Conservation (phyloP, 2,797 vertebrate genomes). For the Holocentrus rufus region DNA sequence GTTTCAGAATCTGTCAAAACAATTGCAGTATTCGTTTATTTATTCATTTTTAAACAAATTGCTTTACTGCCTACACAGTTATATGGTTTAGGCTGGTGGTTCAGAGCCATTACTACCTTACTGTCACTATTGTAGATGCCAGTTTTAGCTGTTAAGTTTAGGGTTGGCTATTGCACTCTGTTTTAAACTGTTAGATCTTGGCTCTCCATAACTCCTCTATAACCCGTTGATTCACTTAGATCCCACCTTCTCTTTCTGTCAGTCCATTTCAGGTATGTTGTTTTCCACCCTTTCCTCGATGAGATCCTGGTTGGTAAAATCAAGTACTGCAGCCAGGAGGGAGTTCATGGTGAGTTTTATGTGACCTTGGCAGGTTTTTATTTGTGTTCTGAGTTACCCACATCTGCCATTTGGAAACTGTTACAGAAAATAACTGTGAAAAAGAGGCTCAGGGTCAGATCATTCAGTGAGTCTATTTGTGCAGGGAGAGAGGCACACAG, state of each 20-base stretch:
- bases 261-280: slow-evolving; percentile 97
- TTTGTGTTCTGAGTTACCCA: no score
- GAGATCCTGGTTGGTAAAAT: slow-evolving; percentile 96
- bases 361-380: not conserved
- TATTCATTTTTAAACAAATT: no score
- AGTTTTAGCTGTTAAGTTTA: not conserved
- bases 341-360: slow-evolving; percentile 86
- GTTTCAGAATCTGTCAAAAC: no score
- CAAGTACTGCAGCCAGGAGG: slow-evolving; percentile 97
- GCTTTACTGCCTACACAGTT: not conserved
- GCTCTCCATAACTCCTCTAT: not conserved
- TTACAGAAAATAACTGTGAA: no score
- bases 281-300: slow-evolving; percentile 97
- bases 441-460: no score
- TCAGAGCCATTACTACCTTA: not conserved
- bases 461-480: no score
- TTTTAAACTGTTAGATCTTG: no score
- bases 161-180: not conserved
- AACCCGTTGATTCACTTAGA: not conserved
- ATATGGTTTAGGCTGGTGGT: no score
- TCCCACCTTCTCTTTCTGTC: not conserved
- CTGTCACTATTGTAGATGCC: not conserved
- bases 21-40: no score
- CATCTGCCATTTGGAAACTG: no score
- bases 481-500: no score